These are phyloP conservation scores for Drosophila pegasa DNA, from an alignment of 2,888 invertebrate genomes.

Conservation along the genomic window DNA sequence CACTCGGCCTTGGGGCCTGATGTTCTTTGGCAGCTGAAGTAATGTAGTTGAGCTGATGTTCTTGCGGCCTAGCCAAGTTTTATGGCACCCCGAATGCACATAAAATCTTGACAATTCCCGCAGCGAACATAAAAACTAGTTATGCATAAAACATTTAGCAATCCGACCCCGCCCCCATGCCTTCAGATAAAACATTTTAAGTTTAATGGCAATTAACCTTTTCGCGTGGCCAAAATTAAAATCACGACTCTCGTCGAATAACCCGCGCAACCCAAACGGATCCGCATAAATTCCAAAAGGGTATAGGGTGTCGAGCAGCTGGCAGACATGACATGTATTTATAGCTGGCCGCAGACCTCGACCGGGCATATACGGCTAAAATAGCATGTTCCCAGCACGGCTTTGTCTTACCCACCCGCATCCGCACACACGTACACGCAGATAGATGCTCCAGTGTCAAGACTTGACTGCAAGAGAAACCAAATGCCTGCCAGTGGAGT, in stretches of 20 bases:
- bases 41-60: constrained; percentile 34
- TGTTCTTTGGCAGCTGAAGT: constrained; percentile 31
- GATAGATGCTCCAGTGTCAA: constrained; percentile 19
- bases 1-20: constrained; percentile 7
- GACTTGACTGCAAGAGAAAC: constrained; percentile 54
- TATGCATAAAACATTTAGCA: constrained; percentile 39
- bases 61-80: constrained; percentile 51
- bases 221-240: constrained; percentile 68
- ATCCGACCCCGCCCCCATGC: background rate
- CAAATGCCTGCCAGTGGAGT: constrained; percentile 41
- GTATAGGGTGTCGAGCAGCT: constrained; percentile 5
- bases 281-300: constrained; percentile 58
- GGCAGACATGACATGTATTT: constrained; percentile 72
- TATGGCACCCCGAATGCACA: constrained; percentile 66
- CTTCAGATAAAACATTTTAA: constrained; percentile 55
- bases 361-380: constrained; percentile 69
- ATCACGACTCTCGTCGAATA: constrained; percentile 63
- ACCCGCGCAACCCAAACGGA: constrained; percentile 55
- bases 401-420: constrained; percentile 44
- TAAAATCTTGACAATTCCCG: constrained; percentile 70
- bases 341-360: constrained; percentile 69
- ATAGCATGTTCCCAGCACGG: constrained; percentile 56
- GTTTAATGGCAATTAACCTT: constrained; percentile 76
- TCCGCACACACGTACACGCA: constrained; percentile 6
- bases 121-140: constrained; percentile 59